Conservation (phyloP, 1,140 invertebrate species). For the Pemphigus obesinymphae region DNA sequence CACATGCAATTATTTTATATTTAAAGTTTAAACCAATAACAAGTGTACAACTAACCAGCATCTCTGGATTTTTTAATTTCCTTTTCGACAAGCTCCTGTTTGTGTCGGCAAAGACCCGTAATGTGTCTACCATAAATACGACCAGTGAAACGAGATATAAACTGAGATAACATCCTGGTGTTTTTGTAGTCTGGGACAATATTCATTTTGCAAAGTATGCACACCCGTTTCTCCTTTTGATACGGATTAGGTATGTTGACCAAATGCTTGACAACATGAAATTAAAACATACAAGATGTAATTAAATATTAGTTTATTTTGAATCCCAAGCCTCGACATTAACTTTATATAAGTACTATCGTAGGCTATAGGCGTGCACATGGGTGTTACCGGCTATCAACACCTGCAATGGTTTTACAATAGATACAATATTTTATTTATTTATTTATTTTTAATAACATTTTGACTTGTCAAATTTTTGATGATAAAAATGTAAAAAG, state of each 20-base stretch:
- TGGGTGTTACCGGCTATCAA: too few relatives aligned
- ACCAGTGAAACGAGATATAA: conserved; percentile 90
- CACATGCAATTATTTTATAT: not conserved
- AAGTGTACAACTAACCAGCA: conserved; percentile 54
- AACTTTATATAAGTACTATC: too few relatives aligned
- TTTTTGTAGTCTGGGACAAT: conserved; percentile 90
- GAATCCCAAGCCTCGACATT: too few relatives aligned
- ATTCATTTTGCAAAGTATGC: conserved; percentile 82
- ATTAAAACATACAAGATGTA: not conserved
- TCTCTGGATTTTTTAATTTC: conserved; percentile 69
- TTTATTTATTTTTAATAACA: too few relatives aligned
- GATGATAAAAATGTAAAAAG: too few relatives aligned
- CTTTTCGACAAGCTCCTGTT: conserved; percentile 65
- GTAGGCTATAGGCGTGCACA: too few relatives aligned
- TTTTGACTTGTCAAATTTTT: too few relatives aligned
- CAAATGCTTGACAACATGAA: conserved; percentile 45
- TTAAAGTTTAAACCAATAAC: not conserved
- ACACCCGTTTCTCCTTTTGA: conserved; percentile 64
- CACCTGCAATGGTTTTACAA: too few relatives aligned
- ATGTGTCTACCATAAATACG: conserved; percentile 85
- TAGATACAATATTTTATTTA: too few relatives aligned
- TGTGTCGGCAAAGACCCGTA: conserved; percentile 75
- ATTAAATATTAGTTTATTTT: not conserved
- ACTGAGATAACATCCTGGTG: conserved; percentile 83
- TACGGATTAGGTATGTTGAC: conserved; percentile 75